Percentiles rank a stretch among this genome's conserved stretches.
phyloP scores from a whole-genome alignment of 1,140 invertebrate genomes.

The Brachionus calyciflorus region DNA sequence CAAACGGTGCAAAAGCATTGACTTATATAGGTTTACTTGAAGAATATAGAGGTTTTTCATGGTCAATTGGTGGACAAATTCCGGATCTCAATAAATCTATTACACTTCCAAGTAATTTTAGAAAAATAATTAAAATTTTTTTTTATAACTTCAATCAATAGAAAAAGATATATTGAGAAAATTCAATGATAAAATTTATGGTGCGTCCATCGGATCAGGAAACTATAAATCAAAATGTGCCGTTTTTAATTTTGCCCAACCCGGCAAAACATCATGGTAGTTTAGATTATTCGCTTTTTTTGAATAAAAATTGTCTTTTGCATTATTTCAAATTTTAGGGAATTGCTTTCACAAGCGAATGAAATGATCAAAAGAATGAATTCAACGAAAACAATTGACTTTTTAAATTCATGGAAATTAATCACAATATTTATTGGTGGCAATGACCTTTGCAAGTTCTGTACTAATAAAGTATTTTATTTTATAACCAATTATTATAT shows the following conservation, averaged over 20 bases:
- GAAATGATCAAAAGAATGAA: conserved; percentile 71
- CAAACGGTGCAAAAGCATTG: not conserved
- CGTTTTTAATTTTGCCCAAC: conserved; percentile 54
- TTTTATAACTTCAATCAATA: not conserved
- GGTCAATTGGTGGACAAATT: conserved; percentile 3
- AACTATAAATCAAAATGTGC: conserved; percentile 49
- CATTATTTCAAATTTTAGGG: conserved; percentile 53
- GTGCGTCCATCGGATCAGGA: conserved; percentile 54
- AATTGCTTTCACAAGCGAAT: conserved; percentile 69
- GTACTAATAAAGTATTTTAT: too few species aligned
- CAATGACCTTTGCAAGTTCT: conserved; percentile 80
- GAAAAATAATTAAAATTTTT: not conserved
- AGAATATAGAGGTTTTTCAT: too few species aligned
- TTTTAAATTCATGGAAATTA: conserved; percentile 69
- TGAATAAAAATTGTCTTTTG: not conserved
- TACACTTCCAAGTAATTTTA: conserved; percentile 48
- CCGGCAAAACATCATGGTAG: conserved; percentile 52
- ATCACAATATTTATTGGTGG: conserved; percentile 75
- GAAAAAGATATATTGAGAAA: conserved; percentile 55
- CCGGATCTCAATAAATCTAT: not conserved
- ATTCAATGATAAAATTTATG: conserved; percentile 56
- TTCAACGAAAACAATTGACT: conserved; percentile 63
- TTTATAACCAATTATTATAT: too few species aligned
- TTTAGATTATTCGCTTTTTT: too few species aligned
- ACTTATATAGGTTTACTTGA: not conserved